Base-by-base conservation (phyloP, 1,140 invertebrate genomes). In the Drosophila orosa region DNA sequence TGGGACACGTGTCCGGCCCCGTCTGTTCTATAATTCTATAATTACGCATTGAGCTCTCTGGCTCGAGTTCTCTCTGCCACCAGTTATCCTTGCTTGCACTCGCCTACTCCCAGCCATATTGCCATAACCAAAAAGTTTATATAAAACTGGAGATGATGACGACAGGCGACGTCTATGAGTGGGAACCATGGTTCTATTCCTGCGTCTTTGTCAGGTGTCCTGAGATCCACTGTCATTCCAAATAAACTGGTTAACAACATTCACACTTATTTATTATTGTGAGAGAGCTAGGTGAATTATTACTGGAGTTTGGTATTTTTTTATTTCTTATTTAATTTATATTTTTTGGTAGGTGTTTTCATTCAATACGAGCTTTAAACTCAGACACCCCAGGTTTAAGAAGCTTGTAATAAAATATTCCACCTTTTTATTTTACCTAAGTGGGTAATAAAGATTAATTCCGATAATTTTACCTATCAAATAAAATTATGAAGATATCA, bases 21-120 rank as follows among this genome's bases (percentile, higher is more conserved):
- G 60, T 65, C 66, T 57, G 65, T 78, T 68, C 78, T 75, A 87
- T 82, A 85, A 85, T 78, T 68, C 78, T 75, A 87, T 82, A 85
- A 85, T 85, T 85, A 87, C 74, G 82, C 82, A 81, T 74, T 56
- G 35, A 73, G 62, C 47, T 44, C 27, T 31, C 22, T 42, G 6
- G 25, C 40, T 39, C 12, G 19, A 33, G 40, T 31, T 29, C 39
- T 67, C 44, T 31, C 25, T 33, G 19, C n/a, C 31, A 12, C n/a
- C 44, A 22, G 12, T 22, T 33, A 52, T 33, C 17, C 29, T 33
- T 15, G 19, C 3, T 33, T 3, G 29, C 48, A 24, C 9, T 37
- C 13, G n/a, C 17, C 31, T 40, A 10, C 27, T 5, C 8, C 37
- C 1, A 50, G 58, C 15, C 37, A 63, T 39, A 39, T 27, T 67